phyloP scores from a whole-genome alignment of 2,113 vertebrate species.

The Nanorana parkeri region DNA sequence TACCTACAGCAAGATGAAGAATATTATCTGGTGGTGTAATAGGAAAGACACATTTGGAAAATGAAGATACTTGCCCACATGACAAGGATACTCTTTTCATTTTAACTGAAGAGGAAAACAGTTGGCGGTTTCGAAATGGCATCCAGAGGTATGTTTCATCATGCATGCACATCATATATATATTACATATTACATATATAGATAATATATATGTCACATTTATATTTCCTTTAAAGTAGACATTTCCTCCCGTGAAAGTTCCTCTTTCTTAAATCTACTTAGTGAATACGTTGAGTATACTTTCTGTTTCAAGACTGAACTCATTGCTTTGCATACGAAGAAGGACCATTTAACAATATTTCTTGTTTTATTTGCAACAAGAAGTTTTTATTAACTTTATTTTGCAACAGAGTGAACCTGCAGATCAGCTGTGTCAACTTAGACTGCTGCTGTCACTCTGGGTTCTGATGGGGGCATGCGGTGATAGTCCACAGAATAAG shows the following conservation, averaged over 20 bases:
- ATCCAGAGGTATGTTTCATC: slow-evolving; percentile 16
- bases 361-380: no score
- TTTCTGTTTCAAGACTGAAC: no score
- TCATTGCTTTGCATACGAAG: no score
- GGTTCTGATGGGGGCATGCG: no score
- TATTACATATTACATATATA: no score
- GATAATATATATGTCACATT: no score
- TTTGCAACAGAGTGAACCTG: no score
- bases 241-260: slow-evolving; percentile 41
- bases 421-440: no score
- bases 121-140: slow-evolving; percentile 15
- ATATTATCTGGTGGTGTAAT: neutral
- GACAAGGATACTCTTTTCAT: neutral
- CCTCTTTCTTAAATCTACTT: slow-evolving; percentile 34
- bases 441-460: no score
- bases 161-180: neutral
- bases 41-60: neutral
- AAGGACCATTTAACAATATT: no score
- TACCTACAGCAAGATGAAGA: neutral
- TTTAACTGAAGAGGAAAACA: neutral
- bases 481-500: no score
- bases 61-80: neutral
- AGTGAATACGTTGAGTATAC: neutral
- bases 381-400: no score
- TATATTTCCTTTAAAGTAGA: neutral